Conservation (phyloP, 2,797 vertebrate species). For the Enteromius unitaeniatus region DNA sequence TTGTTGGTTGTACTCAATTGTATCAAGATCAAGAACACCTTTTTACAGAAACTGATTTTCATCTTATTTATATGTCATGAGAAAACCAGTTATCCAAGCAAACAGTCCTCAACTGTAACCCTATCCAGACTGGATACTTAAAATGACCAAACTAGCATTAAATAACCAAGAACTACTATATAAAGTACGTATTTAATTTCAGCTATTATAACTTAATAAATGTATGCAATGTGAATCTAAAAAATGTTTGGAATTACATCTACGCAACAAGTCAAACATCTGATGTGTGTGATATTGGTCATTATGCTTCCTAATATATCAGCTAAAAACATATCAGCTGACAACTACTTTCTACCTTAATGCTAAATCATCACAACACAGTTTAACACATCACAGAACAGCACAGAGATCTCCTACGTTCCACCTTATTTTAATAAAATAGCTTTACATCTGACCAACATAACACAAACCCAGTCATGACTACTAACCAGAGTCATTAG, state of each 20-base stretch:
- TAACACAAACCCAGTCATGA: not conserved
- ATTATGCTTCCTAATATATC: not conserved
- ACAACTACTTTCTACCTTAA: not conserved
- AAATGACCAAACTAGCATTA: not conserved
- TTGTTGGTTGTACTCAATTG: not conserved
- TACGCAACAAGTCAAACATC: not conserved
- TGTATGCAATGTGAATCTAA: not conserved
- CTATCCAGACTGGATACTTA: not conserved
- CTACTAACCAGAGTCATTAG: not conserved
- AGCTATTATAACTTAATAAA: not conserved
- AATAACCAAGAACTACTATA: not conserved
- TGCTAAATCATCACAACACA: not conserved
- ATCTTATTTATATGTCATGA: not conserved
- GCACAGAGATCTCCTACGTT: not conserved
- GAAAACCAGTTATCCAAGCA: not conserved
- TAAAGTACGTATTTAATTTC: not conserved
- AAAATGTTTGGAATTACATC: not conserved
- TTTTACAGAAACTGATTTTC: not conserved
- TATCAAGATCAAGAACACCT: not conserved
- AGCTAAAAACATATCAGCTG: not conserved
- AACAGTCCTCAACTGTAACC: not conserved
- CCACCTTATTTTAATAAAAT: not conserved
- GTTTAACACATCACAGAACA: not conserved
- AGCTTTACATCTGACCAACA: not conserved
- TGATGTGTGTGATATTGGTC: not conserved